These are phyloP conservation scores for Edolisoma coerulescens DNA, from an alignment of 2,113 vertebrate genomes.

Conservation along the genomic window DNA sequence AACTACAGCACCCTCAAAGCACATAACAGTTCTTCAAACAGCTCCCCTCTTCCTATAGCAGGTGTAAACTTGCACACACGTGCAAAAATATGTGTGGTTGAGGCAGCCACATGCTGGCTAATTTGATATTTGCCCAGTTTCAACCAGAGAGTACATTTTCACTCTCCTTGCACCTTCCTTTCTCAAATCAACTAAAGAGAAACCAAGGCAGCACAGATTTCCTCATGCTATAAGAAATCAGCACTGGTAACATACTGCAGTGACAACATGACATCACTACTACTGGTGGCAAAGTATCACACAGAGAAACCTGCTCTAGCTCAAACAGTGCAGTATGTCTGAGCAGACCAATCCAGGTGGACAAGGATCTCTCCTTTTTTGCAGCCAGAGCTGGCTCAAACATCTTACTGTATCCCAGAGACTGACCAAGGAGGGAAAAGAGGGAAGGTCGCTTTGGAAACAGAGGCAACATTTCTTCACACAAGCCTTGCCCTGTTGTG, in stretches of 20 bases:
- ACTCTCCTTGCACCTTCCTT: background rate
- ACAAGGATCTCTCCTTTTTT: background rate
- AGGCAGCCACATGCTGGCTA: background rate
- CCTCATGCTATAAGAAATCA: background rate
- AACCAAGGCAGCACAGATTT: background rate
- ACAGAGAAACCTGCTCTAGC: background rate
- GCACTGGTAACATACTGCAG: background rate
- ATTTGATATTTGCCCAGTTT: background rate
- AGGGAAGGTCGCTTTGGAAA: background rate
- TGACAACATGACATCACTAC: background rate
- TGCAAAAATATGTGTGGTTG: background rate
- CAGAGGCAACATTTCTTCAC: background rate
- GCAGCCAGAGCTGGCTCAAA: background rate
- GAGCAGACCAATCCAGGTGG: background rate
- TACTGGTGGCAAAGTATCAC: background rate
- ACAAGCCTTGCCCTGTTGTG: background rate
- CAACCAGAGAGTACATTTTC: background rate
- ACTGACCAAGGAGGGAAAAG: background rate
- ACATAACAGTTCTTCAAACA: background rate
- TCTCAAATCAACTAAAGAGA: background rate
- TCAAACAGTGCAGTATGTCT: background rate
- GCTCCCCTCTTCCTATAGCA: background rate
- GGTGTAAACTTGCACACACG: background rate
- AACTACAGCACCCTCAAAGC: background rate
- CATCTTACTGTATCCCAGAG: background rate